Evolutionary conservation across 92 coral and sea anemone genomes (phyloP).

Genomic region (Galaxea fascicularis): DNA sequence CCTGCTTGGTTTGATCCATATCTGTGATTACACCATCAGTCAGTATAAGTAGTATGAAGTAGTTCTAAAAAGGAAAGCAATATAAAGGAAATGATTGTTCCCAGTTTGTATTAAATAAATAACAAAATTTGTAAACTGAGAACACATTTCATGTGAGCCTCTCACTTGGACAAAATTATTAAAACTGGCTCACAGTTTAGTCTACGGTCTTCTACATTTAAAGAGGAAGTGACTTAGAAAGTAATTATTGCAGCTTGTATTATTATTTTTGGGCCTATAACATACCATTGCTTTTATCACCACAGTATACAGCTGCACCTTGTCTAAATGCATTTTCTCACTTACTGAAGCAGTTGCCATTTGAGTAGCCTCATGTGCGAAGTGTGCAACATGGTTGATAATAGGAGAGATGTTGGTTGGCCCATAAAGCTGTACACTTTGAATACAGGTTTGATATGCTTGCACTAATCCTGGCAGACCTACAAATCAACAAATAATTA

Average conservation of each 20-base stretch:
- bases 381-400: constrained; percentile 89
- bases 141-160: too few species aligned
- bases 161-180: too few species aligned
- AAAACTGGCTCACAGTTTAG: too few species aligned
- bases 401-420: constrained; percentile 95
- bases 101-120: too few species aligned
- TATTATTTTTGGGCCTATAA: too few species aligned
- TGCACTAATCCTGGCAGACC: constrained; percentile 91
- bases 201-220: too few species aligned
- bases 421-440: constrained; percentile 85
- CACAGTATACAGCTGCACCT: too few species aligned
- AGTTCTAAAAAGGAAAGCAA: constrained; percentile 65
- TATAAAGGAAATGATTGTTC: neutral
- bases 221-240: too few species aligned
- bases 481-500: constrained; percentile 13
- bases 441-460: constrained; percentile 89
- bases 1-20: constrained; percentile 95
- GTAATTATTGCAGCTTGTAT: too few species aligned
- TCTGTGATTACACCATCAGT: constrained; percentile 98
- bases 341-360: constrained; percentile 81
- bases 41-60: constrained; percentile 85
- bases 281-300: too few species aligned
- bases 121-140: too few species aligned
- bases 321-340: neutral
- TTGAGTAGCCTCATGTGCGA: constrained; percentile 85